Conservation (phyloP, 2,797 vertebrate genomes). For the Caiman crocodilus region DNA sequence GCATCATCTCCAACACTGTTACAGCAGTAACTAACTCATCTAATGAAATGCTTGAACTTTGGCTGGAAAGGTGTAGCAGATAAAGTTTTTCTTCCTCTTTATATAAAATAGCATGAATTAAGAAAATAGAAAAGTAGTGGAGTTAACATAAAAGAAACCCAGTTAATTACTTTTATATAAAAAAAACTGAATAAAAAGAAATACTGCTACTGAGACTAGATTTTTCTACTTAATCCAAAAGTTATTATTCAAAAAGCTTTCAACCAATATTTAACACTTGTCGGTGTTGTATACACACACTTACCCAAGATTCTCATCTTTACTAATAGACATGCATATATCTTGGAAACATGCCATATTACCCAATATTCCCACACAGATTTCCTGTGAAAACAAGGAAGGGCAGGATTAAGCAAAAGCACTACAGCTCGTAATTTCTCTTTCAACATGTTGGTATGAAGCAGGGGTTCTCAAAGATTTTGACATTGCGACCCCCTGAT, state of each 20-base stretch:
- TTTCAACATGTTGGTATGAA: background rate
- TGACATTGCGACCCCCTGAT: background rate
- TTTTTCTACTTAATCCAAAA: background rate
- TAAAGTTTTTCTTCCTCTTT: background rate
- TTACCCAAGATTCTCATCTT: conserved; percentile 90
- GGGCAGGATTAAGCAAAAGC: background rate
- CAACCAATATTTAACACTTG: background rate
- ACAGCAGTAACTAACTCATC: background rate
- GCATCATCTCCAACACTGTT: too few relatives aligned
- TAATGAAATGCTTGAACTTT: background rate
- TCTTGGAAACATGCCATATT: conserved; percentile 97
- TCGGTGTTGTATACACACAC: conserved; percentile 30
- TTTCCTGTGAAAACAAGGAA: conserved; percentile 88
- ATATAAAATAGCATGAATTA: accelerated
- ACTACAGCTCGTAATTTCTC: background rate
- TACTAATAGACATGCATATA: conserved; percentile 90
- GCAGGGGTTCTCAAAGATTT: background rate
- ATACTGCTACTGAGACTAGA: background rate
- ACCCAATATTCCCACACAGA: conserved; percentile 96
- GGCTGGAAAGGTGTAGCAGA: background rate
- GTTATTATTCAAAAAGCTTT: background rate
- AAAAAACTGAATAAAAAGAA: background rate
- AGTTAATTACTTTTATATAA: background rate
- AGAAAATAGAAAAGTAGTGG: background rate
- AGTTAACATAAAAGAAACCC: background rate